Evolutionary conservation across 2,113 vertebrate species (phyloP), one percentile per base, ranked within the genome.

Genomic region (Psephotus haematonotus): DNA sequence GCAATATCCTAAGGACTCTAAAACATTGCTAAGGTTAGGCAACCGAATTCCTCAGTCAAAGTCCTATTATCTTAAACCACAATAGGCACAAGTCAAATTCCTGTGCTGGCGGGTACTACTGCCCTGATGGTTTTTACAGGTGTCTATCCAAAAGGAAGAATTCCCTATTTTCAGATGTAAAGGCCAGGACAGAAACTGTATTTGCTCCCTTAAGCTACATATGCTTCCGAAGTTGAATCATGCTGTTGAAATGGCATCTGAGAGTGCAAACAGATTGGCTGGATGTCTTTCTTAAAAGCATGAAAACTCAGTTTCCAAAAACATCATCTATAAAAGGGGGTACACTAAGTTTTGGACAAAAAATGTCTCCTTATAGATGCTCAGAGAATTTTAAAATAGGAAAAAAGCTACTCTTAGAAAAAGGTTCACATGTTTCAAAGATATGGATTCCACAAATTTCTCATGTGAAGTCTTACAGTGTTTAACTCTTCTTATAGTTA

Each of bases 241-340:
- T 1, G 0, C 44, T 92, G 57, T 76, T 90, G 88, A 95, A 94
- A 93, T 68, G 76, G 82, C 82, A 86, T 88, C 64, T 85, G 60
- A 88, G 79, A 88, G 78, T 50, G 80, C 88, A 95, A 95, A 86
- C 92, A 93, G 92, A 94, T 93, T 91, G 86, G 55, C n/a, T 91
- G 52, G 49, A 62, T 23, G 67, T 90, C 64, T 88, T 46, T 84
- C 90, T 88, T 76, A 83, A 68, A 79, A 86, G 62, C 80, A 93
- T 23, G 81, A 92, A 92, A 92, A 91, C 74, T 91, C 62, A 52
- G 11, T 79, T 95, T 93, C 88, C 52, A 47, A 92, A 92, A 97
- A 96, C 90, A 81, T 8, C 27, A 2, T 71, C 29, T 74, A 68
- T 69, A 69, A 90, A 92, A 90, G 88, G 86, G 79, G 95, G 83